Evolutionary conservation across 2,113 vertebrate species (phyloP).

Genomic region (Meleagris gallopavo): DNA sequence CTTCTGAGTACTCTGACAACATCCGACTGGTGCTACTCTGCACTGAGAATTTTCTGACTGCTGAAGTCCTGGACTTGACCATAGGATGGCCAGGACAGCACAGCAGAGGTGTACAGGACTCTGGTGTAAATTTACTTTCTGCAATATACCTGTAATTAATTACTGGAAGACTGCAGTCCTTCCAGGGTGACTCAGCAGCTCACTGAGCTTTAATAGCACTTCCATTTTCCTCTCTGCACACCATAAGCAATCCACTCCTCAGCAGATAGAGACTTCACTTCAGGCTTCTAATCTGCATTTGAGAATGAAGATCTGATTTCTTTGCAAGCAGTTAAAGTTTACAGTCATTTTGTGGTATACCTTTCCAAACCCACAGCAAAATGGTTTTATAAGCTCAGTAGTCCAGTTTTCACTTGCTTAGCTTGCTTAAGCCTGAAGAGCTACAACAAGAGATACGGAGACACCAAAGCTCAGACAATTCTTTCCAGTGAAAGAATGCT

Average conservation of each 20-base stretch:
- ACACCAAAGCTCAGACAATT: neutral
- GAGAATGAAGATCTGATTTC: neutral
- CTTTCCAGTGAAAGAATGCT: neutral
- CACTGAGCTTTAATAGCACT: neutral
- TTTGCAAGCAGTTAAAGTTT: neutral
- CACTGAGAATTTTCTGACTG: neutral
- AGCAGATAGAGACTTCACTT: neutral
- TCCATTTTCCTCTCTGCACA: neutral
- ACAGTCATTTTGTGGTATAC: neutral
- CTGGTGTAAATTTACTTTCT: neutral
- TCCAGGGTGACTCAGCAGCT: neutral
- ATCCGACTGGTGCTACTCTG: neutral
- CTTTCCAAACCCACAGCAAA: neutral
- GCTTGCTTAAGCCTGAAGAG: neutral
- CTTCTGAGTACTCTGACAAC: neutral
- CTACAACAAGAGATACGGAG: neutral
- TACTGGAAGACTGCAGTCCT: neutral
- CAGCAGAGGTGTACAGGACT: neutral
- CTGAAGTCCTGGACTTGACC: neutral
- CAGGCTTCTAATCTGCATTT: neutral
- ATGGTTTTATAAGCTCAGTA: neutral
- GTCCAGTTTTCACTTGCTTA: neutral
- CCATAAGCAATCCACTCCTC: neutral
- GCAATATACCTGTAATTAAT: neutral
- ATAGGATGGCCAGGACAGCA: neutral